A percentile compares a stretch with the other conserved stretches of the same genome.
These are phyloP conservation scores for Coelogynopora nodosa DNA, from an alignment of 2,888 invertebrate genomes.

Conservation along the genomic window DNA sequence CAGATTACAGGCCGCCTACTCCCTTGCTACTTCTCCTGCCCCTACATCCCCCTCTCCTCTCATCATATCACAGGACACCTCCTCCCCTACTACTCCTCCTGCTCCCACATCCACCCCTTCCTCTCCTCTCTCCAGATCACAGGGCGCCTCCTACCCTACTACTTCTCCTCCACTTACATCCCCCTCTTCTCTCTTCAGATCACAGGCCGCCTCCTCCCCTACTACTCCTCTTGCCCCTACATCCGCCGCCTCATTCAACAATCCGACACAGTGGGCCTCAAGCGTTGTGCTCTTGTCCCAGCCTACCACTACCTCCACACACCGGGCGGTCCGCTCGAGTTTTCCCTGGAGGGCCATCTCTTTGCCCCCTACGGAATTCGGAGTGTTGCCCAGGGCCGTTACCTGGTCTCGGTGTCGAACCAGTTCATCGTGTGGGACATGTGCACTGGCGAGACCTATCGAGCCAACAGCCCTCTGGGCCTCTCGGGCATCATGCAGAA, in stretches of 20 bases:
- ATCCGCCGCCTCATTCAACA: slow-evolving; percentile 82
- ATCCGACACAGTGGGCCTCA: slow-evolving; percentile 82
- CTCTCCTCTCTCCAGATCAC: not conserved
- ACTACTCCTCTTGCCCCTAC: slow-evolving; percentile 77
- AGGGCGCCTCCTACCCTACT: slow-evolving; percentile 85
- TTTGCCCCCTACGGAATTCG: slow-evolving; percentile 69
- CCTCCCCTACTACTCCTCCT: slow-evolving; percentile 83
- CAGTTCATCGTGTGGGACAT: slow-evolving; percentile 94
- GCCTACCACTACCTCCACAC: slow-evolving; percentile 93
- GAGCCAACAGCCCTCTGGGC: slow-evolving; percentile 68
- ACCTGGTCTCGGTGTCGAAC: slow-evolving; percentile 91
- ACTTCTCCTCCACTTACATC: slow-evolving; percentile 75
- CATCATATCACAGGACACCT: slow-evolving; percentile 70
- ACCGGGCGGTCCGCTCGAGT: slow-evolving; percentile 96
- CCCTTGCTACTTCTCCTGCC: too few species aligned
- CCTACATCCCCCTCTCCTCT: not conserved
- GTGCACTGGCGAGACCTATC: slow-evolving; percentile 85
- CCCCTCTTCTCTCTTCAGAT: not conserved
- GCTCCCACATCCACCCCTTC: slow-evolving; percentile 75
- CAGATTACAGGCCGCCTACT: too few species aligned
- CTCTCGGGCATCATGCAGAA: slow-evolving; percentile 81
- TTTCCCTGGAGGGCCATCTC: slow-evolving; percentile 93
- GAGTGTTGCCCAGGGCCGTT: slow-evolving; percentile 69
- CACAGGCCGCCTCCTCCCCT: slow-evolving; percentile 79
- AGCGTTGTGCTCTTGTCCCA: slow-evolving; percentile 83